These are phyloP conservation scores for Pogonocichla stellata DNA, from an alignment of 2,113 vertebrate genomes.

Conservation along the genomic window DNA sequence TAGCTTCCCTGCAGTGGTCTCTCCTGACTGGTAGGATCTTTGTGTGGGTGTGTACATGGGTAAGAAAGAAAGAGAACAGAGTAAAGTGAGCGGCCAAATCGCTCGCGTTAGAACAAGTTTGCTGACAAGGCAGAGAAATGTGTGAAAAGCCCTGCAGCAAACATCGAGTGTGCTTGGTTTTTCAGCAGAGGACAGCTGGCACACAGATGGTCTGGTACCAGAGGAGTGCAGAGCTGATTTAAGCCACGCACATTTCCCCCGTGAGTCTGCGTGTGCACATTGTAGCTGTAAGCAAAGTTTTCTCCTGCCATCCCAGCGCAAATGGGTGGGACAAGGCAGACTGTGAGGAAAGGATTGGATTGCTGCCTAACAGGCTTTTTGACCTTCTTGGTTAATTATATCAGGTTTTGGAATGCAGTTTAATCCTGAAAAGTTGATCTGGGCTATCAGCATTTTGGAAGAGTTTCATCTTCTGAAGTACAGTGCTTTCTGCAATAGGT, in stretches of 20 bases:
- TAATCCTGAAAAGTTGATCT: background rate
- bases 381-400: background rate
- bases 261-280: fast-evolving
- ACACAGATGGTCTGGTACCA: background rate
- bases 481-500: background rate
- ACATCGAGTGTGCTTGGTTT: background rate
- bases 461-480: background rate
- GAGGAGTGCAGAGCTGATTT: background rate
- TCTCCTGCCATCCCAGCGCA: background rate
- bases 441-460: background rate
- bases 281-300: background rate
- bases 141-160: conserved; percentile 12
- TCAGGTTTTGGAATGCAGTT: background rate
- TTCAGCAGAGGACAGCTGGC: conserved; percentile 17
- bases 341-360: background rate
- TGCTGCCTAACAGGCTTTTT: background rate
- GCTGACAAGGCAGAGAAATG: conserved; percentile 39
- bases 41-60: background rate
- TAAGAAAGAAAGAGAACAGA: background rate
- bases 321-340: background rate
- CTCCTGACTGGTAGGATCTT: background rate
- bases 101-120: conserved; percentile 14
- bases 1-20: background rate
- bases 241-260: background rate
- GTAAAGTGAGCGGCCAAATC: background rate